These are phyloP conservation scores for Numenius phaeopus DNA, from an alignment of 2,797 vertebrate species.

Conservation along the genomic window DNA sequence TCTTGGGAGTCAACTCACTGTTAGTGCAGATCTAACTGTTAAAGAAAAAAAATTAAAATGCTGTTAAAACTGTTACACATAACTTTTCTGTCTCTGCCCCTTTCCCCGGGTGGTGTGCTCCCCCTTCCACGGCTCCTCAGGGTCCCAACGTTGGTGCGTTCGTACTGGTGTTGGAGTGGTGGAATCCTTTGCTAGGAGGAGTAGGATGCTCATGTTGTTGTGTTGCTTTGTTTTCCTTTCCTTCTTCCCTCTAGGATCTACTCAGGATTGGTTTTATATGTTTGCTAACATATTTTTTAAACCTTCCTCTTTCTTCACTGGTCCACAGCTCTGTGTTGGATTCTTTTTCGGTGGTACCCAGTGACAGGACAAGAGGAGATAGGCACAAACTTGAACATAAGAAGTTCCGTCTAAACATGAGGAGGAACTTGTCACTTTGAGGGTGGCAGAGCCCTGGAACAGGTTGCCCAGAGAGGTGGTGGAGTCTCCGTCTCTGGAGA, in stretches of 20 bases:
- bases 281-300: not conserved
- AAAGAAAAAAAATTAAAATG: not conserved
- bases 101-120: not conserved
- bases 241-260: not conserved
- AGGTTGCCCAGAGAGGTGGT: no score
- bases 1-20: not conserved
- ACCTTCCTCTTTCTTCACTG: not conserved
- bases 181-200: not conserved
- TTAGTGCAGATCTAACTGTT: not conserved
- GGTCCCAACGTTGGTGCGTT: rapidly evolving
- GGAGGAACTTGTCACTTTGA: no score
- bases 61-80: not conserved
- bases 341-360: no score
- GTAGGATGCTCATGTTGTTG: not conserved
- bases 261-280: not conserved
- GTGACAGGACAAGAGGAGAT: no score
- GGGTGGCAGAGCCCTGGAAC: no score
- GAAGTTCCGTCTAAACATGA: no score
- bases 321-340: not conserved
- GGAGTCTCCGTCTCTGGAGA: no score
- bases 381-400: no score
- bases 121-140: not conserved
- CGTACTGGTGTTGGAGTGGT: rapidly evolving
- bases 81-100: not conserved
- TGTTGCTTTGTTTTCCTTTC: not conserved